phyloP scores from a whole-genome alignment of 2,888 invertebrate genomes.

The Halictus ligatus region DNA sequence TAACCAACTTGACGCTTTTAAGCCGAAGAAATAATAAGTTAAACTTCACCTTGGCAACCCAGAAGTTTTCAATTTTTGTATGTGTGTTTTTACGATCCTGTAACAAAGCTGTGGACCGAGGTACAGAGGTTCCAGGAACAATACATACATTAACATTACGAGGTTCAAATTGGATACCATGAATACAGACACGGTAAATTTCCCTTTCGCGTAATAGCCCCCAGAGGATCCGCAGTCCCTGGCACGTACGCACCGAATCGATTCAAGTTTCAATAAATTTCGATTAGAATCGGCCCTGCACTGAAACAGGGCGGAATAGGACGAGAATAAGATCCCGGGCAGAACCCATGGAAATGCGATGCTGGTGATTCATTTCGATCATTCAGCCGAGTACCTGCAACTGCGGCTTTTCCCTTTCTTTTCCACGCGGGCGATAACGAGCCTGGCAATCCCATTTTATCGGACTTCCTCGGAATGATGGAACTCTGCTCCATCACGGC shows the following conservation, averaged over 20 bases:
- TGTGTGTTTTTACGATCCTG: not conserved
- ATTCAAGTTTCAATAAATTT: conserved; percentile 65
- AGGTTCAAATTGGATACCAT: conserved; percentile 19
- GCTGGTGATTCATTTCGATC: conserved; percentile 46
- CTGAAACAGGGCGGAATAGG: conserved; percentile 8
- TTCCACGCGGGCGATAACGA: conserved; percentile 63
- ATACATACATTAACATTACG: conserved; percentile 35
- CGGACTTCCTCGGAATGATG: conserved; percentile 17
- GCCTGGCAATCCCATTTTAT: conserved; percentile 68
- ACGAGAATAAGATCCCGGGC: conserved; percentile 7
- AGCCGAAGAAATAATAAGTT: no score
- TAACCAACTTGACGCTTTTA: no score
- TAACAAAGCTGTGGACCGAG: no score
- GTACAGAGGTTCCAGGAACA: not conserved
- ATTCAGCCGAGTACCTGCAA: conserved; percentile 23
- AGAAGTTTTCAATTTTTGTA: no score
- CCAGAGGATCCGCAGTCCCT: conserved; percentile 20
- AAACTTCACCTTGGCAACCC: no score
- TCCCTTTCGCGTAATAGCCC: conserved; percentile 25
- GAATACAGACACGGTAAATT: conserved; percentile 31
- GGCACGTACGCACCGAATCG: conserved; percentile 52
- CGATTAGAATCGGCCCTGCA: conserved; percentile 58
- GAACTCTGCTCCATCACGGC: conserved; percentile 28
- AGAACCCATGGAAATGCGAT: conserved; percentile 23
- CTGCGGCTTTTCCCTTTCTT: conserved; percentile 25